Conservation (phyloP, 92 coral and sea anemone genomes). For the Parazoanthus swiftii region DNA sequence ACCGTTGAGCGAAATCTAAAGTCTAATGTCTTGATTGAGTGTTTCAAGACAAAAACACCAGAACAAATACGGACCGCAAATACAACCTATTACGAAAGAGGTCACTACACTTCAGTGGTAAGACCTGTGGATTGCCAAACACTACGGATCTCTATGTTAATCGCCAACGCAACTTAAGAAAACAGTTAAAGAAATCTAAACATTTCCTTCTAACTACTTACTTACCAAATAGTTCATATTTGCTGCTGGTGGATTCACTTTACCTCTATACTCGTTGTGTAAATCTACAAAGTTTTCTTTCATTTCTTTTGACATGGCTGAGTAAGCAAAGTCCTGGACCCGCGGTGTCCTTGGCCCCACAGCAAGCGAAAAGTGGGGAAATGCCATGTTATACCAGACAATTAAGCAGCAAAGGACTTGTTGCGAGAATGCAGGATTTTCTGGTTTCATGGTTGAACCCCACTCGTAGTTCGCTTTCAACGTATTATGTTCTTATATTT, state of each 20-base stretch:
- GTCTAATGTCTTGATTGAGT: too few relatives aligned
- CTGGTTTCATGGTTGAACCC: background rate
- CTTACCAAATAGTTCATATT: conserved; percentile 54
- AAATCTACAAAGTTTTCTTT: conserved; percentile 45
- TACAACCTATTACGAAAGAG: background rate
- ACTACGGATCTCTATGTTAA: background rate
- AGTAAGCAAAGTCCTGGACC: conserved; percentile 34
- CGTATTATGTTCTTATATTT: background rate
- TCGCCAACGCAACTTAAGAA: background rate
- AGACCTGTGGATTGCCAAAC: background rate
- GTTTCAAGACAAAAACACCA: background rate
- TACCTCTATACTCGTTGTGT: conserved; percentile 41
- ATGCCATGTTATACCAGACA: background rate
- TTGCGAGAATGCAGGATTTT: background rate
- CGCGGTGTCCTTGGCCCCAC: conserved; percentile 37
- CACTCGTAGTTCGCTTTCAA: background rate
- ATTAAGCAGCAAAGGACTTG: background rate
- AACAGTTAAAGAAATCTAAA: background rate
- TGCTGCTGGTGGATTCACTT: conserved; percentile 44
- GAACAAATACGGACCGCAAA: background rate
- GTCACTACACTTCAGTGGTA: background rate
- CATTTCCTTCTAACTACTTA: background rate
- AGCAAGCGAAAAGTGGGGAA: background rate
- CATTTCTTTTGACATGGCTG: conserved; percentile 23
- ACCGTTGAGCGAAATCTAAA: too few relatives aligned